Base-by-base conservation (phyloP, 2,113 vertebrate species). In the Mustela lutreola region DNA sequence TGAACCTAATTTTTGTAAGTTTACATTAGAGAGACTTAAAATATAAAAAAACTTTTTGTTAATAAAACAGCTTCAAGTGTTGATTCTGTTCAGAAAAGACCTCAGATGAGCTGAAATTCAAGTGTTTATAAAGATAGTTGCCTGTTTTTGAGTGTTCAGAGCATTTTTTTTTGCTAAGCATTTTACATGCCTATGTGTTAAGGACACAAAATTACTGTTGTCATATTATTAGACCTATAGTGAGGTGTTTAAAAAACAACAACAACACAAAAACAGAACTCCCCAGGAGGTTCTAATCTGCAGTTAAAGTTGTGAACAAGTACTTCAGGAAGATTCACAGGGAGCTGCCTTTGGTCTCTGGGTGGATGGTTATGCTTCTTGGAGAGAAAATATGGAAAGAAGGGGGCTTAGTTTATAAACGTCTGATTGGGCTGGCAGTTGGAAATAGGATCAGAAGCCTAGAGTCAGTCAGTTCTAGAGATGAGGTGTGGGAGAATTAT, bases 41-140 rank as follows among this genome's bases (percentile, higher is more conserved):
- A 60, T 11, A 84, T 10, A 18, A 18, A 48, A 18, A 48, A 9
- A 78, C 1, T 31, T 42, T 56, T n/a, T 90, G 7, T 63, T 73
- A 75, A 18, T 62, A 12, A 82, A 87, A 60, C 62, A 86, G 45
- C 24, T 62, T 87, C 75, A 82, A 89, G 21, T 86, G 4, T 91
- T 93, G 63, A 81, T 81, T 86, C 75, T 88, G 42, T 87, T 91
- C 22, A 79, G 53, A 67, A 92, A 62, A 87, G 63, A 91, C 45
- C 42, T 78, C 50, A 63, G n/a, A 78, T 53, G 75, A 70, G 24
- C 65, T 87, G 65, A 92, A 67, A 88, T 70, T 67, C 83, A 88
- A 86, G 21, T 82, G 12, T 73, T 81, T 94, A 16, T 82, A 91
- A 73, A 81, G 81, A 78, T 95, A 16, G 26, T 65, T 67, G 16